Evolutionary conservation across 2,888 invertebrate species (phyloP), one percentile per base, ranked within the genome.

Genomic region (Lasiommata megera): DNA sequence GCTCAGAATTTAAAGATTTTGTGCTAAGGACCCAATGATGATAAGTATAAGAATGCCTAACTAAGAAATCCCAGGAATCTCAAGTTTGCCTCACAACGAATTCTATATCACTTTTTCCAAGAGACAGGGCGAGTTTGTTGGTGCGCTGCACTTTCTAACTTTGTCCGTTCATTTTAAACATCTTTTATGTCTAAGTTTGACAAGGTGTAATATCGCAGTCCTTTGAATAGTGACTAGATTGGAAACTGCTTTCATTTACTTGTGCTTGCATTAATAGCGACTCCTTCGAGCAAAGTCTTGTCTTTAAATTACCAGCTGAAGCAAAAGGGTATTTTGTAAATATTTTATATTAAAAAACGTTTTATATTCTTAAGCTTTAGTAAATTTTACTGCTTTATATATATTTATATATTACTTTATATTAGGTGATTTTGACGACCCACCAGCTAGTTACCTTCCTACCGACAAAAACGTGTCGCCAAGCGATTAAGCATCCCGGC

Each of bases 81-180:
- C 46, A 56, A 62, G 51, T 59, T 50, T 37, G 46, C 44, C 47
- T 50, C 38, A 46, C 41, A 57, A 63, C 58, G 53, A 63, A 64
- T 61, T 61, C 55, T 61, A 55, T 9, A 7, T 31, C 31, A 31
- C 43, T 60, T 54, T 66, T 63, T 54, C 48, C 23, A 57, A 61
- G 57, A 57, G 56, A 60, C 60, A 56, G 54, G 54, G 59, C 56
- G 61, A 64, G 59, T 61, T 63, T 63, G 64, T 61, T 63, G 58
- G 62, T 60, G 41, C 51, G 37, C 50, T 56, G 51, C 47, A 64
- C 56, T 64, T 62, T 8, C 43, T 29, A 64, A 62, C 54, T 62
- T 63, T 47, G 29, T 52, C 58, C 61, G 54, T 63, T 44, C 57
- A 37, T 47, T 61, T 53, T 61, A 64, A 61, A 58, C 52, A 57